A percentile compares a stretch with the other conserved stretches of the same genome.
These are phyloP conservation scores for Drosophila nigrodunni DNA, from an alignment of 1,140 invertebrate genomes.

Conservation along the genomic window DNA sequence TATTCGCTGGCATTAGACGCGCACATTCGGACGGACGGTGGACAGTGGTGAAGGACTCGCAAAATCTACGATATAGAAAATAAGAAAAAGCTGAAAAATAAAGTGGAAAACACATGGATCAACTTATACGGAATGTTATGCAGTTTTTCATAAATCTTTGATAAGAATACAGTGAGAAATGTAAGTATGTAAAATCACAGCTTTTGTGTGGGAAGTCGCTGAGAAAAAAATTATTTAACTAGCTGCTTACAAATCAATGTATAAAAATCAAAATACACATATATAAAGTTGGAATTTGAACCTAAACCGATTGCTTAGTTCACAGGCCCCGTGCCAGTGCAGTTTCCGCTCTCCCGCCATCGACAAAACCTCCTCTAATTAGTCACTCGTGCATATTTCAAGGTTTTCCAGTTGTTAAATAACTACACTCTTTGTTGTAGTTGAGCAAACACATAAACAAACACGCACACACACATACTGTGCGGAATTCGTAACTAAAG, in stretches of 20 bases:
- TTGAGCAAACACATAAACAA: not conserved
- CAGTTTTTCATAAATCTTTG: too few species aligned
- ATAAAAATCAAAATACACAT: not conserved
- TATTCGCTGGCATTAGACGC: slow-evolving; percentile 77
- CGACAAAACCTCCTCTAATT: slow-evolving; percentile 56
- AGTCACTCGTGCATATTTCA: slow-evolving; percentile 70
- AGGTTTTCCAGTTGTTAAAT: slow-evolving; percentile 60
- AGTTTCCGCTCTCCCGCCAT: not conserved
- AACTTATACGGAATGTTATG: too few species aligned
- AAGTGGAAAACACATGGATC: too few species aligned
- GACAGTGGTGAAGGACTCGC: not conserved
- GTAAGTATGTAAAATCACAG: too few species aligned
- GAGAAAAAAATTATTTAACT: too few species aligned
- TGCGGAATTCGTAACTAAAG: slow-evolving; percentile 42
- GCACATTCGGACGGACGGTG: slow-evolving; percentile 13
- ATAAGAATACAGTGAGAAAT: too few species aligned
- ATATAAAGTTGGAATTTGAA: slow-evolving; percentile 33
- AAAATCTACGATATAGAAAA: not conserved
- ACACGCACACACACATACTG: slow-evolving; percentile 7
- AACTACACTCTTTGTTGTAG: slow-evolving; percentile 9
- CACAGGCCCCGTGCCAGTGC: not conserved
- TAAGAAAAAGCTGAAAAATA: too few species aligned
- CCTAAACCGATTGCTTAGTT: slow-evolving; percentile 22
- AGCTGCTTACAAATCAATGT: too few species aligned
- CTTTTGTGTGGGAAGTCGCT: too few species aligned